A percentile compares a stretch with the other conserved stretches of the same genome.
phyloP scores from a whole-genome alignment of 2,113 vertebrate genomes.

The Phoenicopterus ruber region DNA sequence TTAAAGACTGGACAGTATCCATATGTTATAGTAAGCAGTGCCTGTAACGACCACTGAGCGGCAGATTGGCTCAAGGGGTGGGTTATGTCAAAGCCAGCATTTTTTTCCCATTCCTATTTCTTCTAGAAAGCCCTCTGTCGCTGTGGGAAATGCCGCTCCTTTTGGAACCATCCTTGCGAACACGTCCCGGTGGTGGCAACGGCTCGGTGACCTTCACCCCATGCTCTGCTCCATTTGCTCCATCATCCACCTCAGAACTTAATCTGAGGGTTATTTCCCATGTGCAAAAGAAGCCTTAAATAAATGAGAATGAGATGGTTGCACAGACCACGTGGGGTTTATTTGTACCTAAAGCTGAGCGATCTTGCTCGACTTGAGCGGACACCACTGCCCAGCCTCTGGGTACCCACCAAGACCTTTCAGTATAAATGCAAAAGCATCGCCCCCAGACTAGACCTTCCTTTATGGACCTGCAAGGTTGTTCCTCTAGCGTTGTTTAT shows the following conservation, averaged over 20 bases:
- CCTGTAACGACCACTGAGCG: background rate
- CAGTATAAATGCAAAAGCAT: background rate
- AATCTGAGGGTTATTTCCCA: background rate
- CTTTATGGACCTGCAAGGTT: background rate
- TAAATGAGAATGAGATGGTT: background rate
- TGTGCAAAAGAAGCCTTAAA: background rate
- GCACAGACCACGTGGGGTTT: background rate
- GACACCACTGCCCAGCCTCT: background rate
- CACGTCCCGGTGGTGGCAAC: fast-evolving
- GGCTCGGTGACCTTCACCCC: background rate
- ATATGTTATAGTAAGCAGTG: background rate
- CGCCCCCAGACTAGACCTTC: background rate
- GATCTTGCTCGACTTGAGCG: fast-evolving
- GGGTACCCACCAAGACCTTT: background rate
- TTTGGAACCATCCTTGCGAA: background rate
- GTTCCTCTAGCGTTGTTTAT: background rate
- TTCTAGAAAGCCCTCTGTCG: fast-evolving
- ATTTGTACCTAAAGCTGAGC: background rate
- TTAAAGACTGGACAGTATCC: background rate
- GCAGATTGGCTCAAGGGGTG: background rate
- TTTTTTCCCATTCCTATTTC: background rate
- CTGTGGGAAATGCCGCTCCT: background rate
- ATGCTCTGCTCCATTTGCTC: background rate
- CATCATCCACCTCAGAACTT: background rate
- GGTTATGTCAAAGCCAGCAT: background rate